Evolutionary conservation across 2,888 invertebrate genomes (phyloP).

Genomic region (Pinctada fucata): DNA sequence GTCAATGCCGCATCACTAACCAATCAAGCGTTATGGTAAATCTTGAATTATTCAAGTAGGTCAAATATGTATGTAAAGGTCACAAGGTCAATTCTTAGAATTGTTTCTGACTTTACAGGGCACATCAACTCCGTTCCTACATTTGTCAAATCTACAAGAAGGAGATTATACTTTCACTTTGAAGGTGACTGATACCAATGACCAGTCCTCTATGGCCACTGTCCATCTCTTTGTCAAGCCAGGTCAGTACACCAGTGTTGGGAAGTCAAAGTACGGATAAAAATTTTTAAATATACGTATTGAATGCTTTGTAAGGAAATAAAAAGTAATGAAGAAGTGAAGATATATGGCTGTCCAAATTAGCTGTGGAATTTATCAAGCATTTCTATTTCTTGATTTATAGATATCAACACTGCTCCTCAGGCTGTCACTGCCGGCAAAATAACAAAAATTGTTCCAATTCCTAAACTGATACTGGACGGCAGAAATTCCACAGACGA

Average conservation of each 20-base stretch:
- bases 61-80: too few relatives aligned
- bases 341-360: too few relatives aligned
- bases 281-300: too few relatives aligned
- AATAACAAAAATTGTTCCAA: constrained; percentile 87
- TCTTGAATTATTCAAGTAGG: too few relatives aligned
- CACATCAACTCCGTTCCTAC: constrained; percentile 91
- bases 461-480: constrained; percentile 88
- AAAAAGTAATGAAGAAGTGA: too few relatives aligned
- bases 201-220: constrained; percentile 90
- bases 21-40: too few relatives aligned
- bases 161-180: constrained; percentile 96
- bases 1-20: background rate
- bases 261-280: too few relatives aligned
- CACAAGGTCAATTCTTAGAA: too few relatives aligned
- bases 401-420: constrained; percentile 76
- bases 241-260: constrained; percentile 55
- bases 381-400: background rate
- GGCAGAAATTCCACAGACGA: constrained; percentile 88
- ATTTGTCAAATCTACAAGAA: constrained; percentile 92
- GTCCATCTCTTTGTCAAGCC: constrained; percentile 96
- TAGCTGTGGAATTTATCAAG: too few relatives aligned
- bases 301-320: too few relatives aligned
- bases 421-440: constrained; percentile 80
- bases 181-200: constrained; percentile 93
- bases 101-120: constrained; percentile 80